These are phyloP conservation scores for Oplegnathus fasciatus DNA, from an alignment of 2,113 vertebrate species.

Conservation along the genomic window DNA sequence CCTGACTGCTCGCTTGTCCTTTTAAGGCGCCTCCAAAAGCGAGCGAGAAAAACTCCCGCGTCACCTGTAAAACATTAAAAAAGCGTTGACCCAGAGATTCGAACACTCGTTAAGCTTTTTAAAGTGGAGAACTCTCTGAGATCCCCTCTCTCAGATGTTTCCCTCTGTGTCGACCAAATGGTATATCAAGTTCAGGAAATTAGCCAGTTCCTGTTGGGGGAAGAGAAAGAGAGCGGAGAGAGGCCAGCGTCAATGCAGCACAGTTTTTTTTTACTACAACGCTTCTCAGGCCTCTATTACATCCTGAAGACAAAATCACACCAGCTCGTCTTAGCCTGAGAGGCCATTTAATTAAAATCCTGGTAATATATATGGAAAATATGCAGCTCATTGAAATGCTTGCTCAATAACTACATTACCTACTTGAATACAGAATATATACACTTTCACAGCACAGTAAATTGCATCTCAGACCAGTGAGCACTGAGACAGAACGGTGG, in stretches of 20 bases:
- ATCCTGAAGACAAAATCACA: conserved; percentile 34
- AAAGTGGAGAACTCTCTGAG: conserved; percentile 67
- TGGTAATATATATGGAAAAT: neutral
- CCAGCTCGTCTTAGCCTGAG: conserved; percentile 14
- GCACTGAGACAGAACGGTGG: neutral
- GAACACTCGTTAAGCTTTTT: conserved; percentile 77
- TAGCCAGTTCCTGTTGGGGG: conserved; percentile 84
- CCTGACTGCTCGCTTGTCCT: conserved; percentile 63
- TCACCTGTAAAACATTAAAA: conserved; percentile 81
- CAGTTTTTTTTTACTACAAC: conserved; percentile 55
- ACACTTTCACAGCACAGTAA: neutral
- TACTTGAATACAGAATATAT: neutral
- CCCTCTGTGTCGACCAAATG: conserved; percentile 74
- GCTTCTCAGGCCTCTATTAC: conserved; percentile 43
- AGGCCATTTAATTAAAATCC: conserved; percentile 35
- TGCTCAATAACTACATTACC: neutral
- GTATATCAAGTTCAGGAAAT: conserved; percentile 85
- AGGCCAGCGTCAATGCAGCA: conserved; percentile 53
- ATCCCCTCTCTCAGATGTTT: conserved; percentile 77
- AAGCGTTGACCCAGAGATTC: conserved; percentile 70
- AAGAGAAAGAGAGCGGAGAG: conserved; percentile 64
- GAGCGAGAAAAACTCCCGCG: conserved; percentile 33
- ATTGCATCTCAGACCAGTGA: neutral
- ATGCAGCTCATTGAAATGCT: conserved; percentile 9
- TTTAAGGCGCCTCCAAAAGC: conserved; percentile 55